These are phyloP conservation scores for Trypoxylon attenuatum DNA, from an alignment of 2,888 invertebrate genomes.

Conservation along the genomic window DNA sequence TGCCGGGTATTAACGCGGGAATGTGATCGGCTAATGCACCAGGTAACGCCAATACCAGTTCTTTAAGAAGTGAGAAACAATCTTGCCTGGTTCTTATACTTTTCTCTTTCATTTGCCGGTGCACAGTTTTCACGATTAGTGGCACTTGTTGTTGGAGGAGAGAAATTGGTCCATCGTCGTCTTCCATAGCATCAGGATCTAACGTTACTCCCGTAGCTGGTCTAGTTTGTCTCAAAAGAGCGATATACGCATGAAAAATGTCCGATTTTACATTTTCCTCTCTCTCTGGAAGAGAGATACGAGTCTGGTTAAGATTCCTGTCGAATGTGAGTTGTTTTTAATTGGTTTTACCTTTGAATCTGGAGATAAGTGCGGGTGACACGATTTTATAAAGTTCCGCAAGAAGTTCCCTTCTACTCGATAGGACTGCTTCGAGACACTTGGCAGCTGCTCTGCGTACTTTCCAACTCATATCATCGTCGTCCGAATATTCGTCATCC, in stretches of 20 bases:
- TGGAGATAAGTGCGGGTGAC: conserved; percentile 91
- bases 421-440: conserved; percentile 95
- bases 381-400: conserved; percentile 91
- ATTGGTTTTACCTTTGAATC: conserved; percentile 87
- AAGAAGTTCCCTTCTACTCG: conserved; percentile 93
- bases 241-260: conserved; percentile 97
- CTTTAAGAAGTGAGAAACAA: conserved; percentile 92
- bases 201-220: conserved; percentile 81
- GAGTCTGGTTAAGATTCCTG: too few species aligned
- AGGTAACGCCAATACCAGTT: conserved; percentile 91
- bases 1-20: conserved; percentile 89
- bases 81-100: conserved; percentile 93
- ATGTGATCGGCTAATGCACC: conserved; percentile 91
- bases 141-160: conserved; percentile 80
- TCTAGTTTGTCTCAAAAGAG: conserved; percentile 92
- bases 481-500: conserved; percentile 96
- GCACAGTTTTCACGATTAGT: conserved; percentile 89
- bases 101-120: conserved; percentile 89
- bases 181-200: conserved; percentile 84
- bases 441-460: conserved; percentile 97
- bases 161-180: conserved; percentile 82
- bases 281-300: conserved; percentile 81
- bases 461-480: conserved; percentile 99
- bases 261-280: conserved; percentile 99
- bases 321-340: neutral